Conservation (phyloP, 2,113 vertebrate genomes). For the Pelecanus crispus region DNA sequence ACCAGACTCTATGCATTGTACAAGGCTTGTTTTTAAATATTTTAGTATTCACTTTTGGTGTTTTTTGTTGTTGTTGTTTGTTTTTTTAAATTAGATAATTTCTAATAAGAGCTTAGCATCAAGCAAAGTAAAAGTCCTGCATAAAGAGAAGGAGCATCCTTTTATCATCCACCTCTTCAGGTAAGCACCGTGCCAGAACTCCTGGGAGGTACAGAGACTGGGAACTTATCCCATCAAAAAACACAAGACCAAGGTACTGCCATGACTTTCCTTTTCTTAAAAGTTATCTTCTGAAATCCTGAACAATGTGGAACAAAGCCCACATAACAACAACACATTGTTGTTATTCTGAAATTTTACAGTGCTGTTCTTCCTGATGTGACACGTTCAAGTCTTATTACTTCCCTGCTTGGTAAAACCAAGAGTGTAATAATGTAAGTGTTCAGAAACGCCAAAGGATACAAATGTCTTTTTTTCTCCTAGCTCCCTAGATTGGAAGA, state of each 20-base stretch:
- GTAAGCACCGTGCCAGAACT: background rate
- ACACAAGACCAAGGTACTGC: background rate
- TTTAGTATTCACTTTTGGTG: background rate
- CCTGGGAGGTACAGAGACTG: background rate
- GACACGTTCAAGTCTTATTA: background rate
- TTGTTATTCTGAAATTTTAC: background rate
- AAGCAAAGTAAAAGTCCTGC: background rate
- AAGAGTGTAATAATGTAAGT: background rate
- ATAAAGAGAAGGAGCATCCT: accelerated
- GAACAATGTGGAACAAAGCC: background rate
- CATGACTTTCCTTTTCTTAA: background rate
- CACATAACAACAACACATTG: background rate
- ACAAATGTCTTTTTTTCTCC: slow-evolving; percentile 11
- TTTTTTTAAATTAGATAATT: background rate
- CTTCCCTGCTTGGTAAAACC: background rate
- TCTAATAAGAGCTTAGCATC: background rate
- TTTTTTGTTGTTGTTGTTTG: no score
- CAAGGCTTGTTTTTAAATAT: background rate
- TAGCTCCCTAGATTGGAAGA: background rate
- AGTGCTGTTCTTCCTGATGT: background rate
- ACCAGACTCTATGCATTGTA: background rate
- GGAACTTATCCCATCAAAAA: accelerated
- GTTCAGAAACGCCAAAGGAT: background rate
- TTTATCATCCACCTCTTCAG: background rate
- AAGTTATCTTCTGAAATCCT: background rate